Percentiles rank a stretch among this genome's conserved stretches.
Conservation (phyloP, 2,888 invertebrate genomes). For the Mesochorus sp. region DNA sequence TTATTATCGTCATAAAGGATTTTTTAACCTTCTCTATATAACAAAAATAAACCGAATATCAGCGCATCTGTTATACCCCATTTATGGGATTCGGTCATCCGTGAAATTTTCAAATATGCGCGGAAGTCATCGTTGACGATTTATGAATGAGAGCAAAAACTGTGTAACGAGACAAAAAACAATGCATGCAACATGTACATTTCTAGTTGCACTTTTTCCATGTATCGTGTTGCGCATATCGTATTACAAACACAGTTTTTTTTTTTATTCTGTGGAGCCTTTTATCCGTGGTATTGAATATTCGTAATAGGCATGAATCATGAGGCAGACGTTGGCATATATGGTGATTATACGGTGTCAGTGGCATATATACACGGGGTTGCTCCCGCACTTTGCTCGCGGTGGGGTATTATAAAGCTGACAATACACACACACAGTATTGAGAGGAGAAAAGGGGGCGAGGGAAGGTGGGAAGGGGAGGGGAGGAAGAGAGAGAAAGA, state of each 20-base stretch:
- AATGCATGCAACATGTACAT: neutral
- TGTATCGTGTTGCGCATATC: neutral
- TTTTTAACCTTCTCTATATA: no score
- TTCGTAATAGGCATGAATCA: conserved; percentile 73
- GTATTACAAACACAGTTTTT: conserved; percentile 7
- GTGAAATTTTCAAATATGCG: no score
- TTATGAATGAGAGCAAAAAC: no score
- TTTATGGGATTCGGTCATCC: no score
- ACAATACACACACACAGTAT: conserved; percentile 70
- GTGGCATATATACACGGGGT: conserved; percentile 73
- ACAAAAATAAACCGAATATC: no score
- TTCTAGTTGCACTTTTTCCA: no score
- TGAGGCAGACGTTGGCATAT: conserved; percentile 69
- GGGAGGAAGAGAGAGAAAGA: conserved; percentile 28
- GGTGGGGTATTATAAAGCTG: conserved; percentile 78
- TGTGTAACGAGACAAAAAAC: no score
- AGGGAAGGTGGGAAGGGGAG: conserved; percentile 15
- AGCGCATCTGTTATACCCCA: no score
- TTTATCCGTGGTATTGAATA: conserved; percentile 66
- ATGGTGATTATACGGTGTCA: conserved; percentile 80
- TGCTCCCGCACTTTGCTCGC: conserved; percentile 74
- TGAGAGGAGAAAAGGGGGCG: conserved; percentile 33
- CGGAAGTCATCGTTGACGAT: no score
- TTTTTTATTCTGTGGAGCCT: conserved; percentile 12
- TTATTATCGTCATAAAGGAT: no score